These are phyloP conservation scores for Leptopilina clavipes DNA, from an alignment of 1,140 invertebrate genomes.

Conservation along the genomic window DNA sequence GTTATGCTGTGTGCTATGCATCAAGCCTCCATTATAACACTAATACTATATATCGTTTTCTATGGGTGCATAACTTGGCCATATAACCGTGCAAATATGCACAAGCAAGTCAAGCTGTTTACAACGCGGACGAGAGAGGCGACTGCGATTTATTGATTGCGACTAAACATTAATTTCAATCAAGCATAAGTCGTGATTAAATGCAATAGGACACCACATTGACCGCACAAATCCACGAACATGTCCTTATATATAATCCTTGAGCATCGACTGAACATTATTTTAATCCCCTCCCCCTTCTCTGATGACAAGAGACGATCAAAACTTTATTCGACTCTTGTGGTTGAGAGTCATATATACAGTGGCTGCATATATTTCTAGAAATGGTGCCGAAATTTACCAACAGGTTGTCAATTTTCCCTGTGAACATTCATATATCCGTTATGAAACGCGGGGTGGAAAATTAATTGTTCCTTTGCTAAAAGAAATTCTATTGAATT, in stretches of 20 bases:
- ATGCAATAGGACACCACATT: neutral
- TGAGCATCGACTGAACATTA: too few relatives aligned
- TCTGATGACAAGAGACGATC: too few relatives aligned
- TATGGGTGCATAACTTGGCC: constrained; percentile 28
- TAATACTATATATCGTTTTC: constrained; percentile 30
- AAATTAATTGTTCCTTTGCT: too few relatives aligned
- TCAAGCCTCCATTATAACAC: constrained; percentile 39
- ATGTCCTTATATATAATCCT: neutral
- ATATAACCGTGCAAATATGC: constrained; percentile 23
- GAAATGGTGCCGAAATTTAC: too few relatives aligned
- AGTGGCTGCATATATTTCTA: too few relatives aligned
- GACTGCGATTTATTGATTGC: constrained; percentile 27
- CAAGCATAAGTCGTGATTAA: constrained; percentile 16
- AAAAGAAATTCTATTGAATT: too few relatives aligned
- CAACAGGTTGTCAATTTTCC: too few relatives aligned
- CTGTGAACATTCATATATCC: too few relatives aligned
- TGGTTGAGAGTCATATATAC: too few relatives aligned
- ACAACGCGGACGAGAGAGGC: neutral
- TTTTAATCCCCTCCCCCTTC: too few relatives aligned
- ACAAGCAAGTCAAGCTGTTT: constrained; percentile 31
- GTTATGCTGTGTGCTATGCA: constrained; percentile 46
- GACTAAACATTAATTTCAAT: constrained; percentile 32
- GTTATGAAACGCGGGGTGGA: too few relatives aligned
- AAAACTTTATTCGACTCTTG: too few relatives aligned
- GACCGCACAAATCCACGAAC: neutral